A percentile compares a stretch with the other conserved stretches of the same genome.
phyloP scores from a whole-genome alignment of 2,888 invertebrate species.

The Amiota communis region DNA sequence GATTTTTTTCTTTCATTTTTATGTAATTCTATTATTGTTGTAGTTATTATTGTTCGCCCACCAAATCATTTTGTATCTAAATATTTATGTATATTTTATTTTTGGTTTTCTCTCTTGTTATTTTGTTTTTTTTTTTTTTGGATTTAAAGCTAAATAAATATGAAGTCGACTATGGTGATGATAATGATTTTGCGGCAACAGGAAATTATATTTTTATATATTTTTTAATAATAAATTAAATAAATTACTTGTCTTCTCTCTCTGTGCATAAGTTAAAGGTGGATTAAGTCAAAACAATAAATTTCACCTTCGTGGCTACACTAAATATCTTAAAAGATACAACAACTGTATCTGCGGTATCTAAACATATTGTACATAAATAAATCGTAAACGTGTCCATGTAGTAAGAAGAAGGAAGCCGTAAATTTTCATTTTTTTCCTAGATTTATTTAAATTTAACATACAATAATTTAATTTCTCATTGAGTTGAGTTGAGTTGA shows the following conservation, averaged over 20 bases:
- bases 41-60: constrained; percentile 24
- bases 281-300: constrained; percentile 63
- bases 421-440: no score
- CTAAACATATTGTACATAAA: constrained; percentile 31
- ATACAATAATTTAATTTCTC: no score
- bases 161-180: constrained; percentile 24
- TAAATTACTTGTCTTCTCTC: constrained; percentile 21
- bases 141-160: constrained; percentile 48
- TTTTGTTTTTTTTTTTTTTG: neutral
- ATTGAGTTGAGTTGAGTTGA: no score
- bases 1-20: constrained; percentile 29
- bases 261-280: constrained; percentile 49
- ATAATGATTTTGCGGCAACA: constrained; percentile 27
- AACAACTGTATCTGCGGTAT: neutral
- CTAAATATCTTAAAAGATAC: constrained; percentile 48
- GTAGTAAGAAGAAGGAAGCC: no score
- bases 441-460: no score
- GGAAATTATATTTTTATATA: constrained; percentile 47
- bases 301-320: constrained; percentile 46
- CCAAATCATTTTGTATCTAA: constrained; percentile 28
- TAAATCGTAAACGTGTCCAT: no score
- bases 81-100: constrained; percentile 18
- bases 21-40: constrained; percentile 31
- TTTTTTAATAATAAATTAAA: constrained; percentile 49
- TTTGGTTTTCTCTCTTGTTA: constrained; percentile 17